phyloP scores from a whole-genome alignment of 2,888 invertebrate species.

The Leptinotarsa peninsularis region DNA sequence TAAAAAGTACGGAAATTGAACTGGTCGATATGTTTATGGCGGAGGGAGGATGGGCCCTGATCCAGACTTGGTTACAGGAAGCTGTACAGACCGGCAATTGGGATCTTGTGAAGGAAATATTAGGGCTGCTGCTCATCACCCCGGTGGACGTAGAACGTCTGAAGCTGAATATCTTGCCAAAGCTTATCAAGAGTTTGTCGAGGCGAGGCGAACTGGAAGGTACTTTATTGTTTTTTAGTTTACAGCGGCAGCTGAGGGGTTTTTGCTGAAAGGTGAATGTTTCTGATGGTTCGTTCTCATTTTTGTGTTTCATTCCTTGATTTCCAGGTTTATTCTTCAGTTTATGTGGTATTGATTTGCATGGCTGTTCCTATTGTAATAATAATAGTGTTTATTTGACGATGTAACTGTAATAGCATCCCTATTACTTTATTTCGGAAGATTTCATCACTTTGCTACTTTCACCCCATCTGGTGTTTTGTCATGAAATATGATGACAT shows the following conservation, averaged over 20 bases:
- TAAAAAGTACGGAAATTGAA: constrained; percentile 86
- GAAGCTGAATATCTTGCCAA: constrained; percentile 92
- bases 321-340: neutral
- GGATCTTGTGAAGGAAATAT: constrained; percentile 87
- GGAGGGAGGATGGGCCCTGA: constrained; percentile 91
- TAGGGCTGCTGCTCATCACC: constrained; percentile 85
- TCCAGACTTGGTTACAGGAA: constrained; percentile 91
- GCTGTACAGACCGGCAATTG: constrained; percentile 86
- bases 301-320: constrained; percentile 1
- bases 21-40: constrained; percentile 90
- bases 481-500: no score
- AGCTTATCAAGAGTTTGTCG: constrained; percentile 88
- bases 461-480: no score
- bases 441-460: no score
- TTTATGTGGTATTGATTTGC: no score
- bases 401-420: no score
- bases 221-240: constrained; percentile 63
- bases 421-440: no score
- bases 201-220: constrained; percentile 85
- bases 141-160: constrained; percentile 92
- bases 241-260: neutral
- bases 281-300: constrained; percentile 9
- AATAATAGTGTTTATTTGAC: no score
- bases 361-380: no score
- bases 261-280: constrained; percentile 8